These are phyloP conservation scores for Paedocypris micromegethes DNA, from an alignment of 2,797 vertebrate genomes.

Conservation along the genomic window DNA sequence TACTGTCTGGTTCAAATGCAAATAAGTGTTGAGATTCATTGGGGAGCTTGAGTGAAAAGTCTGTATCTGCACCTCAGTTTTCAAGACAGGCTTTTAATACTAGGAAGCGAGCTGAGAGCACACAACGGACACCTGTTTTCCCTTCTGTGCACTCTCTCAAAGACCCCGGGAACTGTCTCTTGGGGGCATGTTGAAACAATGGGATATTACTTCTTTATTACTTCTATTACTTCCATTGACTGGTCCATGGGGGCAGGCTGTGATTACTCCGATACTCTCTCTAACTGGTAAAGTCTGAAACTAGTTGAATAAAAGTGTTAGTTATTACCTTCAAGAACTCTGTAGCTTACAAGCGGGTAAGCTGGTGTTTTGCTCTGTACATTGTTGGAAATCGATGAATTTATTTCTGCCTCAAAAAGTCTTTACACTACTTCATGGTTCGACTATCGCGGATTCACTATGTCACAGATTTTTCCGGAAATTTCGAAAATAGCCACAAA, in stretches of 20 bases:
- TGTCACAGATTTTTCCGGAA: no score
- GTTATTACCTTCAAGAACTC: conserved; percentile 17
- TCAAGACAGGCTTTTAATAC: conserved; percentile 13
- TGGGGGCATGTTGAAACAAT: conserved; percentile 8
- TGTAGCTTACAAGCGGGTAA: conserved; percentile 18
- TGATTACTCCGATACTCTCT: conserved; percentile 39
- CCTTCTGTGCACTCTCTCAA: conserved; percentile 22
- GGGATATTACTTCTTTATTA: conserved; percentile 11
- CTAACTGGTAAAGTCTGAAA: conserved; percentile 12
- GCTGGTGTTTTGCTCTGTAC: conserved; percentile 29
- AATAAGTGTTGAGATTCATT: conserved; percentile 36
- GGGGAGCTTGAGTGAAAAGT: conserved; percentile 11
- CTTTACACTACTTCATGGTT: no score
- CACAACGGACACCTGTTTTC: conserved; percentile 10
- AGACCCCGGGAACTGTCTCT: conserved; percentile 24
- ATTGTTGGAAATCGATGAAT: conserved; percentile 12
- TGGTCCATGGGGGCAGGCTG: conserved; percentile 32
- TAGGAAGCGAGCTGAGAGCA: conserved; percentile 20
- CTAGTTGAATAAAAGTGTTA: conserved; percentile 1
- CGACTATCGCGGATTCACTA: no score
- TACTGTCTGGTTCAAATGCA: conserved; percentile 42
- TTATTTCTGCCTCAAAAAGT: no score
- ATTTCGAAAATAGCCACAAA: no score
- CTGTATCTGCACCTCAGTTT: conserved; percentile 7
- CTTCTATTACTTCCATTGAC: conserved; percentile 20